Base-by-base conservation (phyloP, 2,888 invertebrate species). In the Zelleria hepariella region DNA sequence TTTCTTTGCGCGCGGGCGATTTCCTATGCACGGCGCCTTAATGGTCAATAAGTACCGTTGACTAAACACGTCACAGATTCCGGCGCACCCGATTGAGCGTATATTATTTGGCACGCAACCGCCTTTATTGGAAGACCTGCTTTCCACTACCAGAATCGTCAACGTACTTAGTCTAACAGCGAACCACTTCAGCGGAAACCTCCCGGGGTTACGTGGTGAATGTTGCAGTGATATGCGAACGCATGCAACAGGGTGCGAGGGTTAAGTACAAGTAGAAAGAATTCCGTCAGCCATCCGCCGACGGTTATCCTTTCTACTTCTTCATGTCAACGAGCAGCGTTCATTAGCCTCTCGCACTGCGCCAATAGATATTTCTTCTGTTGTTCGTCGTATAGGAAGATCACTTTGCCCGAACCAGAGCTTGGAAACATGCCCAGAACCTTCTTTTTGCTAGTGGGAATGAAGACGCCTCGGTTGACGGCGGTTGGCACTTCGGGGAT, bases 391-490 rank as follows among this genome's bases (percentile, higher is more conserved):
- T 78, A 84, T 0, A 89, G 68, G 66, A 89, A 78, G 64, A 89
- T 82, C 47, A 92, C 81, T 74, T 93, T 94, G 24, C 91, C 91
- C 1, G 90, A 83, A n/a, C 91, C 92, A 0, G 90, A 83, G 24
- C 88, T 89, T 0, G 92, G 89, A 79, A 94, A 94, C 68, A 94
- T 78, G 47, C 91, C 90, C 4, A 92, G 78, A 53, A 92, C 87
- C 74, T 92, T 93, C 71, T 85, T 92, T 68, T 90, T 91, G 23
- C 80, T 80, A 0, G 91, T 87, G 51, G 90, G 87, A 62, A 94
- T 90, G 71, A 90, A 90, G 5, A 96, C 91, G 56, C 96, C 96
- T 73, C 92, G 93, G 51, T 91, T 90, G 1, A 92, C 91, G 5
- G 92, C 77, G 58, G 91, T 91, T 5, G 95, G 94, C 32, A 91